Evolutionary conservation across 2,113 vertebrate genomes (phyloP).

Genomic region (Rhodinocichla rosea): DNA sequence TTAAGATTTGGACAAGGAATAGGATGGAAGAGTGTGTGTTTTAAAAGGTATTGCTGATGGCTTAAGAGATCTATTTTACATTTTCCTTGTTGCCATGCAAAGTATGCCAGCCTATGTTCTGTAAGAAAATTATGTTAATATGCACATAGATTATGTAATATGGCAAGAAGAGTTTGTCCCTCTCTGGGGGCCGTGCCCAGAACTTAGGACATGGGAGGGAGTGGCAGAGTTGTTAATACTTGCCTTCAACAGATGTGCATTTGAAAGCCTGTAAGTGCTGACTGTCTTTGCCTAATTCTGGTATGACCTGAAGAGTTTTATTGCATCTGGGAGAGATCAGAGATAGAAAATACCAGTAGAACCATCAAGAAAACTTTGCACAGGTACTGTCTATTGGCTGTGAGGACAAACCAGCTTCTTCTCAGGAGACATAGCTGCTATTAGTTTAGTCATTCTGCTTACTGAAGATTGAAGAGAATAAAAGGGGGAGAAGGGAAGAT

Average conservation of each 20-base stretch:
- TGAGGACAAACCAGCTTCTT: background rate
- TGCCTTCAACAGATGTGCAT: background rate
- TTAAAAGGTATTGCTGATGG: background rate
- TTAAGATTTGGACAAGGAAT: background rate
- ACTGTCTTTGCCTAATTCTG: background rate
- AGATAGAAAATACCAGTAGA: background rate
- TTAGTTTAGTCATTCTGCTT: background rate
- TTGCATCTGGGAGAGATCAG: background rate
- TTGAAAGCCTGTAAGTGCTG: background rate
- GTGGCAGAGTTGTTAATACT: constrained; percentile 54
- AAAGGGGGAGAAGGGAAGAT: background rate
- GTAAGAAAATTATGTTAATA: background rate
- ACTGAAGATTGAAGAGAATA: background rate
- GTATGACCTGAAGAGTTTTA: background rate
- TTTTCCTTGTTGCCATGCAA: background rate
- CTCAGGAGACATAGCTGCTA: background rate
- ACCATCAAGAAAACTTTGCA: background rate
- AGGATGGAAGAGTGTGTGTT: background rate
- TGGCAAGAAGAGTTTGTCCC: background rate
- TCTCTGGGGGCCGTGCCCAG: background rate
- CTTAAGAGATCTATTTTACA: background rate
- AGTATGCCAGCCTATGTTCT: background rate
- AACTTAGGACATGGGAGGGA: background rate
- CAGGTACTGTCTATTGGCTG: background rate
- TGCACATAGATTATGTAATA: background rate